Evolutionary conservation across 64 coral and sea anemone species (phyloP).

Genomic region (Porites australiensis): DNA sequence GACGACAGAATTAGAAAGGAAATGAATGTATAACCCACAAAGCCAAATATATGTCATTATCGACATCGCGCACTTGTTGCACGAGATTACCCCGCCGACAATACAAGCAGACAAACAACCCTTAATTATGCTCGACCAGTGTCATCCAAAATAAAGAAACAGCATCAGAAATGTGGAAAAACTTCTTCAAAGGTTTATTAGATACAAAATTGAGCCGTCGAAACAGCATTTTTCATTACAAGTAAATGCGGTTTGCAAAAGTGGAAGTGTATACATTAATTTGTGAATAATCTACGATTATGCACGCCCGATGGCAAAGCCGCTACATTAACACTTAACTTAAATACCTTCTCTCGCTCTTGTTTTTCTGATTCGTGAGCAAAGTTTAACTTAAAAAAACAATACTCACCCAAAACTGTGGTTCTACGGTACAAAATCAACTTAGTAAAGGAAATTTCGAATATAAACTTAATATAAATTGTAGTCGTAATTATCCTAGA

Average conservation of each 20-base stretch:
- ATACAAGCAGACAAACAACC: not conserved
- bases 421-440: not conserved
- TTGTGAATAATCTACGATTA: slow-evolving; percentile 15
- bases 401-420: not conserved
- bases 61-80: not conserved
- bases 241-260: not conserved
- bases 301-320: not conserved
- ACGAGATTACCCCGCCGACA: not conserved
- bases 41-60: not conserved
- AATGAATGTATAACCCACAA: not conserved
- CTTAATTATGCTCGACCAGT: not conserved
- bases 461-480: not conserved
- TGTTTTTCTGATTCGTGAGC: not conserved
- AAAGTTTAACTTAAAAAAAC: not conserved
- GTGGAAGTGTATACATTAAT: not conserved
- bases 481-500: not conserved
- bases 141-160: not conserved
- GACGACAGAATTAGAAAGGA: not conserved
- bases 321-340: not conserved
- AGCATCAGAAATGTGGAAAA: not conserved
- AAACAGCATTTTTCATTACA: not conserved
- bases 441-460: not conserved
- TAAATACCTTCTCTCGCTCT: not conserved
- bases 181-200: slow-evolving; percentile 24
- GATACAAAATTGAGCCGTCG: slow-evolving; percentile 1